These are phyloP conservation scores for Enoplosus armatus DNA, from an alignment of 2,797 vertebrate species.

Conservation along the genomic window DNA sequence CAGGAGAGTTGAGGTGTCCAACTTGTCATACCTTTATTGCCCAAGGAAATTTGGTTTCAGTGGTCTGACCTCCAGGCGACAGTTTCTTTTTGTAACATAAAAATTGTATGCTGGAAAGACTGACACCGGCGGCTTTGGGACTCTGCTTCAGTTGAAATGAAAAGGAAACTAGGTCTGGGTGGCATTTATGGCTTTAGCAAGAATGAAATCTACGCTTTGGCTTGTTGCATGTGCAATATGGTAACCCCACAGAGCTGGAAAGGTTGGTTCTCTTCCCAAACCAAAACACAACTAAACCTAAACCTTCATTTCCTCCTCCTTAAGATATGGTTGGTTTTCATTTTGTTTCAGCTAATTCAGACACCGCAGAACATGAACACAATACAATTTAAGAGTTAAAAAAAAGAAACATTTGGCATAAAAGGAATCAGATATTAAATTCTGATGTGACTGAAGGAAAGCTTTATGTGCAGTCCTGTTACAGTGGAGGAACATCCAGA, in stretches of 20 bases:
- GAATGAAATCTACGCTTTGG: constrained; percentile 65
- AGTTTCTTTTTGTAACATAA: not conserved
- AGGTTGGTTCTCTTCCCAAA: not conserved
- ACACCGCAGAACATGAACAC: not conserved
- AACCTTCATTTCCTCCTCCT: not conserved
- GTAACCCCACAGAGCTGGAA: constrained; percentile 20
- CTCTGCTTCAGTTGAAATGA: constrained; percentile 20
- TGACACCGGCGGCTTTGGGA: not conserved
- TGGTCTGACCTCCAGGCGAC: not conserved
- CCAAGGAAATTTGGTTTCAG: constrained; percentile 21
- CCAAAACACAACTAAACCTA: not conserved
- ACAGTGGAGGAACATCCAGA: constrained; percentile 2
- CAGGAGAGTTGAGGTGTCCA: not conserved
- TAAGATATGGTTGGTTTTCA: not conserved
- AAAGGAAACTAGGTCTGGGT: constrained; percentile 22
- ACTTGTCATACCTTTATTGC: not conserved
- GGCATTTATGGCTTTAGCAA: constrained; percentile 66
- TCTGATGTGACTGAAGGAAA: constrained; percentile 22
- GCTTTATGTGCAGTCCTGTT: not conserved
- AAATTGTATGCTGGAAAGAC: not conserved
- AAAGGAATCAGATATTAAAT: constrained; percentile 1
- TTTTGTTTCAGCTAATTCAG: not conserved
- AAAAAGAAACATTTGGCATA: constrained; percentile 33
- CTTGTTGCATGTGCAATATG: constrained; percentile 59
- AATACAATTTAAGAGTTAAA: constrained; percentile 9